Evolutionary conservation across 2,797 vertebrate genomes (phyloP).

Genomic region (Discoglossus pictus): DNA sequence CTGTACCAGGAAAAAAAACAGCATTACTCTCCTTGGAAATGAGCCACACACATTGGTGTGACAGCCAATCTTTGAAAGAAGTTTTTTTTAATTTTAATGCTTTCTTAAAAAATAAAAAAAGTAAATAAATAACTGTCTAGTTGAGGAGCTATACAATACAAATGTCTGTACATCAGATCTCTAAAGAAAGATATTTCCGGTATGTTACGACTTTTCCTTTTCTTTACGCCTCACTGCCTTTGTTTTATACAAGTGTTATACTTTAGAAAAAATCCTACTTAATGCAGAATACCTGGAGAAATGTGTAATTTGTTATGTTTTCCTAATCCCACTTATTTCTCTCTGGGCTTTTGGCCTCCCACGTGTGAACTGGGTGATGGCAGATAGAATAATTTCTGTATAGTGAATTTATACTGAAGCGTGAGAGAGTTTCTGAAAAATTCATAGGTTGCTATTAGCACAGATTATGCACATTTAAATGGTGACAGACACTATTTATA

Average conservation of each 20-base stretch:
- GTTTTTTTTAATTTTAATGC: no score
- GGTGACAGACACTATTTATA: not conserved
- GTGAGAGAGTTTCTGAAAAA: not conserved
- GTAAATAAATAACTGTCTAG: no score
- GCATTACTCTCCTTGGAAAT: no score
- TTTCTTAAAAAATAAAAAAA: no score
- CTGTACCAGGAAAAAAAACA: no score
- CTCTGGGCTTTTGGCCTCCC: conserved; percentile 3
- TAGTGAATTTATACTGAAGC: conserved; percentile 7
- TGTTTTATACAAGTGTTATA: no score
- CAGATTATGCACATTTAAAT: conserved; percentile 21
- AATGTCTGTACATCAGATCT: not conserved
- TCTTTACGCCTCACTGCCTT: not conserved
- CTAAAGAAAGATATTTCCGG: conserved; percentile 10
- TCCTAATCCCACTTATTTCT: conserved; percentile 34
- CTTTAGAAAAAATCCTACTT: not conserved
- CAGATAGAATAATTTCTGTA: conserved; percentile 34
- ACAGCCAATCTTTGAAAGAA: no score
- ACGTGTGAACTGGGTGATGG: conserved; percentile 23
- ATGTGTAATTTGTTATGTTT: conserved; percentile 32
- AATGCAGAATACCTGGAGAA: conserved; percentile 1
- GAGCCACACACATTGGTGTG: no score
- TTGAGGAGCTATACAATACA: no score
- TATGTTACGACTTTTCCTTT: not conserved
- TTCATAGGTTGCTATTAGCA: conserved; percentile 10